Base-by-base conservation (phyloP, 2,113 vertebrate species). In the Cyprinodon brontotheroides region DNA sequence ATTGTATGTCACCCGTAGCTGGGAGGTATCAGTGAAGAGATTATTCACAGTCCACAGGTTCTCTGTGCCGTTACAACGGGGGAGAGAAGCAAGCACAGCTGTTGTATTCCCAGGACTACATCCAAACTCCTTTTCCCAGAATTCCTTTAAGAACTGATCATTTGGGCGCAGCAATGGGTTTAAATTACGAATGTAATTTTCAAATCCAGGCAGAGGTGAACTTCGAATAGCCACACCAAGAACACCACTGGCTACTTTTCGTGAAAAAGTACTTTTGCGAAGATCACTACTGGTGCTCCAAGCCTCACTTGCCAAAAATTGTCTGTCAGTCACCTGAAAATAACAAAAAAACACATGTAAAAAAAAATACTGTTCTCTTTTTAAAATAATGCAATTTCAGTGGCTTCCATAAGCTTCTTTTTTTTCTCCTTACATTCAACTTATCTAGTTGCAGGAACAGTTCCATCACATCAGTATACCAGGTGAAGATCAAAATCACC, bases 241-340 rank as follows among this genome's bases (percentile, higher is more conserved):
- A 22, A 92, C 91, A n/a, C 94, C 94, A 1, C 62, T 79, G 11
- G 91, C 76, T 15, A 95, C 89, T 69, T 77, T 80, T n/a, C 64
- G 65, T 12, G 92, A 81, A 48, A 78, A 38, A 0, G 75, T 67
- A 65, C 91, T 66, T 70, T 78, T 74, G 40, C 93, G 77, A 12
- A 94, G 85, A 64, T 87, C 53, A 0, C 13, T 36, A 37, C 91
- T 94, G 17, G 93, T 94, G 85, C 94, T 94, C 93, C 93, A 94
- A 14, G 91, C 88, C 74, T 94, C 93, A 59, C 93, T 94, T 80
- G 92, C 94, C 22, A 95, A 67, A 74, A 93, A 94, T 80, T 93
- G 91, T 20, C 91, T 87, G 75, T 86, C 93, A 4, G 91, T 94
- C 75, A 91, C 89, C 91, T 92, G 5, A 3, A n/a, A 29, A 59